phyloP scores from a whole-genome alignment of 2,888 invertebrate species.

The Copidosoma aretas region DNA sequence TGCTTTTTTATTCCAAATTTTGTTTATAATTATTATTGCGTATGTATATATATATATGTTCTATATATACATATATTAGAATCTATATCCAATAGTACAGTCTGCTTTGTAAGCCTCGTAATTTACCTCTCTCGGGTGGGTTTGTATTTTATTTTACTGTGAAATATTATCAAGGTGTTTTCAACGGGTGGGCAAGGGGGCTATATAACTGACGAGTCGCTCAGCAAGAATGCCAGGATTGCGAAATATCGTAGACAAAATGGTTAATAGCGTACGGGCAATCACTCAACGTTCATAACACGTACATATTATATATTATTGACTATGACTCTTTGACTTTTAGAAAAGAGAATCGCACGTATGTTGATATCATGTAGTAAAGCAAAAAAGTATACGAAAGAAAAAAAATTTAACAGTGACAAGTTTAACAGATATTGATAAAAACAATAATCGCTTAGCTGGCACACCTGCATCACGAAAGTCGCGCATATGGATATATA shows the following conservation, averaged over 20 bases:
- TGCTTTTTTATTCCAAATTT: conserved; percentile 43
- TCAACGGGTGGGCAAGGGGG: not conserved
- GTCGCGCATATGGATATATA: conserved; percentile 53
- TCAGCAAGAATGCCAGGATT: conserved; percentile 43
- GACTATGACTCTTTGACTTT: not conserved
- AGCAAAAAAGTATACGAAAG: too few relatives aligned
- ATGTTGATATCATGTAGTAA: conserved; percentile 6
- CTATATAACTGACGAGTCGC: conserved; percentile 38
- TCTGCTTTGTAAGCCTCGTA: conserved; percentile 62
- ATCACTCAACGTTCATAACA: too few relatives aligned
- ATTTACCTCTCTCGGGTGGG: conserved; percentile 48
- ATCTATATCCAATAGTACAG: conserved; percentile 61
- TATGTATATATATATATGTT: conserved; percentile 45
- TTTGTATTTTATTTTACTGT: conserved; percentile 3
- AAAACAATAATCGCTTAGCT: conserved; percentile 42
- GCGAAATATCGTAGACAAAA: not conserved
- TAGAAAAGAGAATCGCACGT: conserved; percentile 1
- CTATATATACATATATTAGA: conserved; percentile 58
- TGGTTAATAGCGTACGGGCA: too few relatives aligned
- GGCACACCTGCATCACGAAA: conserved; percentile 51
- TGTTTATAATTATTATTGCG: conserved; percentile 43
- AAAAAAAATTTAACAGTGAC: conserved; percentile 39
- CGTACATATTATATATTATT: not conserved
- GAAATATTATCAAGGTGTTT: not conserved
- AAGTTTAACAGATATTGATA: conserved; percentile 17